Evolutionary conservation across 2,888 invertebrate species (phyloP), one percentile per base, ranked within the genome.

Genomic region (Urechis unicinctus): DNA sequence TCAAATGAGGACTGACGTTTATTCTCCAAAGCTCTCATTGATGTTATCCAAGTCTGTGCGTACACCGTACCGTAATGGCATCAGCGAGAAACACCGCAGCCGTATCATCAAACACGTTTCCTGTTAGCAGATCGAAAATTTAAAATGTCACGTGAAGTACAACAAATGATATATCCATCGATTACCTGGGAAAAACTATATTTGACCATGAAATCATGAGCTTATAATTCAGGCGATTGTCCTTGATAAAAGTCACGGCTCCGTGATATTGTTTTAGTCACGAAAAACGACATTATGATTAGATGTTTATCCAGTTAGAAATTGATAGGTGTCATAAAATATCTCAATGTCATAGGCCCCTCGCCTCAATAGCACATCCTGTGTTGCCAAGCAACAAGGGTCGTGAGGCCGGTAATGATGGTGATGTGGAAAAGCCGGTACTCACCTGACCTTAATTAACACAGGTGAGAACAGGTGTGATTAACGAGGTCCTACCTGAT

Each of bases 61-160:
- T n/a, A 3, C 28, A 6, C 61, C 71, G 66, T 59, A 73, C 74
- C 62, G 63, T 56, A 17, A 75, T 69, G 25, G 71, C 69, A 49
- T 73, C 69, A 26, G 73, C 70, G 56, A 74, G 64, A 52, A 63
- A 61, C 3, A 64, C 60, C 5, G 73, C 73, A 43, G 71, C 59
- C 55, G 61, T 66, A 58, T 74, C 73, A 61, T 73, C 70, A 60
- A 74, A 69, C 13, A 71, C 66, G 61, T 73, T 75, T 13, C 72
- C 70, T 72, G 62, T 21, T 64, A 62, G 57, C 22, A 22, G 21
- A 24, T 9, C 17, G 13, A 49, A 25, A n/a, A 24, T 36, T 13
- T 36, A 13, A 36, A 36, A 36, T 36, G 41, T 13, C n/a, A 36
- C n/a, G 13, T 36, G 9, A 36, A 9, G 13, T 36, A 36, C n/a